Base-by-base conservation (phyloP, 2,797 vertebrate genomes). In the Acridotheres tristis region DNA sequence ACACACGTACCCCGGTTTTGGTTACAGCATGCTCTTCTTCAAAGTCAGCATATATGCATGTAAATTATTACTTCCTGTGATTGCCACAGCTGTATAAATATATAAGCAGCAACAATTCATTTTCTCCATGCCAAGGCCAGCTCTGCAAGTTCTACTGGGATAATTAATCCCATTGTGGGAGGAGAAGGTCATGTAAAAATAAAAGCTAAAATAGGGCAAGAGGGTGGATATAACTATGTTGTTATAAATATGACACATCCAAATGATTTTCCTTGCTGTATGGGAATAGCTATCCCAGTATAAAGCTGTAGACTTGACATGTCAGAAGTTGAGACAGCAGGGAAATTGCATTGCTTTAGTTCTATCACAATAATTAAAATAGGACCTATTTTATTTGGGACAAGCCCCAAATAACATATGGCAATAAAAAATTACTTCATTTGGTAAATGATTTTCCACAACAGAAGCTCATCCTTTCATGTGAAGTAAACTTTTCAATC, bases 111-210 rank as follows among this genome's bases (percentile, higher is more conserved):
- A 93, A 34, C 69, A 59, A 76, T 59, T 94, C 2, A 29, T 90
- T 74, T 90, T 82, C 50, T 80, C 85, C 71, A 36, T 47, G 65
- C 76, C 62, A 38, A 85, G 36, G 62, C 82, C 82, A 92, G 78
- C 50, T 85, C 48, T 89, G 59, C 62, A 85, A 78, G n/a, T 92
- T 91, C 62, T 77, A 29, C 25, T 76, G 54, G 50, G 51, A 32
- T 84, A 94, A 88, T 88, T 91, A 95, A 78, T 95, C 62, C 81
- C 66, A 23, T 1, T 20, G 51, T 47, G 47, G 65, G 16, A 85
- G 43, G 50, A 91, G 82, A 85, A 89, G 68, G 90, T 86, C 6
- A 84, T 76, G 59, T 90, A 71, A 92, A 91, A 87, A 85, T 79
- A 89, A 95, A 79, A 88, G 65, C 34, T 58, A 58, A 94, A 94